Evolutionary conservation across 2,888 invertebrate species (phyloP).

Genomic region (Phrixothrix hirtus): DNA sequence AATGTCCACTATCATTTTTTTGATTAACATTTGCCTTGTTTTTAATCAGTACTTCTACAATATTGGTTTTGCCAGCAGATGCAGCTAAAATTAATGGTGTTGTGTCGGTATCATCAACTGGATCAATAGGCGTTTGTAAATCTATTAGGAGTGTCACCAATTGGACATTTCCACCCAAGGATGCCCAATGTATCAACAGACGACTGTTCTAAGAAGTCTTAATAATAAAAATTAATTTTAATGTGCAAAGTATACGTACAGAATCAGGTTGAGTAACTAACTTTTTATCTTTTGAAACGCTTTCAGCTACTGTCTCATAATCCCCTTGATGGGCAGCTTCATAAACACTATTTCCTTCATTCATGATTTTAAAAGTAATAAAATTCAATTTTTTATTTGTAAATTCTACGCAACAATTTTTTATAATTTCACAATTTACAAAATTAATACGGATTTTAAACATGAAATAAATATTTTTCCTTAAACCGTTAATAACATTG

Average conservation of each 20-base stretch:
- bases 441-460: background rate
- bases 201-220: constrained; percentile 65
- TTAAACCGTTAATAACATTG: too few species aligned
- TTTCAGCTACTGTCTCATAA: constrained; percentile 66
- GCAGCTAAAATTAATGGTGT: constrained; percentile 80
- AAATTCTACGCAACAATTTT: too few species aligned
- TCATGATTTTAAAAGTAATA: too few species aligned
- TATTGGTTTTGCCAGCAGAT: constrained; percentile 73
- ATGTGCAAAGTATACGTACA: constrained; percentile 52
- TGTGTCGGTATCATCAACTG: constrained; percentile 73
- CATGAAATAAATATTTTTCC: background rate
- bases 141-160: constrained; percentile 71
- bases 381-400: too few species aligned
- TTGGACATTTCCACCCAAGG: constrained; percentile 75
- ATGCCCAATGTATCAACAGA: constrained; percentile 78
- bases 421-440: background rate
- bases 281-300: constrained; percentile 62
- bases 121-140: constrained; percentile 68
- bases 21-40: constrained; percentile 75
- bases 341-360: constrained; percentile 48
- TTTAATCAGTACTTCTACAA: constrained; percentile 67
- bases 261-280: constrained; percentile 58
- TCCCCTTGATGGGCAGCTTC: constrained; percentile 76
- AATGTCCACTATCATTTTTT: constrained; percentile 73
- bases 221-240: constrained; percentile 2